A percentile compares a stretch with the other conserved stretches of the same genome.
Conservation (phyloP, 2,113 vertebrate genomes). For the Irena cyanogastra region DNA sequence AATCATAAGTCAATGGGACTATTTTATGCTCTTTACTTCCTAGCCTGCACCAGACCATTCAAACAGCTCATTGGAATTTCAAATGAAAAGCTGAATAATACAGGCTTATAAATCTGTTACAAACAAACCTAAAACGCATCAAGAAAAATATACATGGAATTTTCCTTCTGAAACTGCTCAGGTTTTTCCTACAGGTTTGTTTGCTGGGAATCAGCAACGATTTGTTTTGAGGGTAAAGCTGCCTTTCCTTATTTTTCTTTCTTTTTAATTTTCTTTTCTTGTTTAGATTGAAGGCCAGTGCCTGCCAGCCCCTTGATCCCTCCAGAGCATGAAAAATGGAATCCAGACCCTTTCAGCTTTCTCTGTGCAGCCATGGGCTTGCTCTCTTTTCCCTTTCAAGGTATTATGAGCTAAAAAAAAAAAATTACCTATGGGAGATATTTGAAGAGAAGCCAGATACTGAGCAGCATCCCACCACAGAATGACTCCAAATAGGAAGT, state of each 20-base stretch:
- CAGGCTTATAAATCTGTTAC: constrained; percentile 69
- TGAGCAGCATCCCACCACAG: neutral
- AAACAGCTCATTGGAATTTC: constrained; percentile 74
- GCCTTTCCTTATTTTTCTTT: neutral
- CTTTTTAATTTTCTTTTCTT: neutral
- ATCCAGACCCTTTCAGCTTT: neutral
- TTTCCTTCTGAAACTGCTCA: constrained; percentile 47
- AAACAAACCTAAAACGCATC: constrained; percentile 67
- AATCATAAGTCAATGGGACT: constrained; percentile 59
- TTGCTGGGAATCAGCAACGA: constrained; percentile 36
- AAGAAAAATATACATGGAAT: constrained; percentile 68
- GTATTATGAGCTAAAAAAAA: neutral
- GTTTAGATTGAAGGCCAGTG: neutral
- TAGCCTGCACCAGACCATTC: constrained; percentile 55
- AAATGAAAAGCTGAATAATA: constrained; percentile 73
- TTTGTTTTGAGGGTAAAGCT: constrained; percentile 15
- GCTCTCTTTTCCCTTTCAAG: neutral
- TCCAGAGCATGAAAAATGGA: neutral
- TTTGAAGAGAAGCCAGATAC: neutral
- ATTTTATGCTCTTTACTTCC: constrained; percentile 61
- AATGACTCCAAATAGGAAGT: neutral
- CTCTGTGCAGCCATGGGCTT: neutral
- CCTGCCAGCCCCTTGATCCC: neutral
- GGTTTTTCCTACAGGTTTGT: constrained; percentile 11
- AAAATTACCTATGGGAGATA: neutral